These are phyloP conservation scores for Ormia ochracea DNA, from an alignment of 2,888 invertebrate genomes.

Conservation along the genomic window DNA sequence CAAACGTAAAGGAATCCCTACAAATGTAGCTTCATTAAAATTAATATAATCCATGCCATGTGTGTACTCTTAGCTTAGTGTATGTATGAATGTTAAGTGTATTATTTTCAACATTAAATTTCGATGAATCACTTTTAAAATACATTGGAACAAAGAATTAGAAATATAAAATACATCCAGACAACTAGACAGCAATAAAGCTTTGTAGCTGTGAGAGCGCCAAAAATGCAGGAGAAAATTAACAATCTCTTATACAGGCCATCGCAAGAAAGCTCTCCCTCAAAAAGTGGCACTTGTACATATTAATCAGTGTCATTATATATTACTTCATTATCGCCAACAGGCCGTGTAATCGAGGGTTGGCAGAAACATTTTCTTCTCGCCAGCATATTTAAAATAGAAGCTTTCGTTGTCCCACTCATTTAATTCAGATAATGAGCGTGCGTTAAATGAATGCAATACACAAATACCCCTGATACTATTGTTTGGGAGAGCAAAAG, in stretches of 20 bases:
- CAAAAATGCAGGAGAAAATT: conserved; percentile 24
- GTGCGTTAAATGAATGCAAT: neutral
- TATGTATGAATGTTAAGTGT: neutral
- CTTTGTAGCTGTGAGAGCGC: neutral
- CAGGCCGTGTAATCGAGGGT: conserved; percentile 48
- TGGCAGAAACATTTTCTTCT: conserved; percentile 10
- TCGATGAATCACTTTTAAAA: conserved; percentile 49
- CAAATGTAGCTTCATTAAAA: conserved; percentile 30
- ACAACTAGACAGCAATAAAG: neutral
- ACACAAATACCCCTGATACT: conserved; percentile 32
- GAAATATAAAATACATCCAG: conserved; percentile 11
- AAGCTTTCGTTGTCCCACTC: conserved; percentile 8
- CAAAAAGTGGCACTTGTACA: conserved; percentile 7
- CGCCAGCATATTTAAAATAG: neutral
- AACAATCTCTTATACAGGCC: conserved; percentile 44
- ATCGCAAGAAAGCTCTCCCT: conserved; percentile 16
- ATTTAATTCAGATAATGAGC: neutral
- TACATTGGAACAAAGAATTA: neutral
- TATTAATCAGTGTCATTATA: conserved; percentile 18
- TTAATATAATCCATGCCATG: neutral
- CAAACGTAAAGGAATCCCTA: conserved; percentile 45
- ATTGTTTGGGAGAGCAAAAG: neutral
- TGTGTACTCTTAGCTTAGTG: neutral
- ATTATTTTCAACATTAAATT: conserved; percentile 32
- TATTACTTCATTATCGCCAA: conserved; percentile 18